Percentiles rank a stretch among this genome's conserved stretches.
Evolutionary conservation across 2,113 vertebrate species (phyloP).

Genomic region (Centrocercus urophasianus): DNA sequence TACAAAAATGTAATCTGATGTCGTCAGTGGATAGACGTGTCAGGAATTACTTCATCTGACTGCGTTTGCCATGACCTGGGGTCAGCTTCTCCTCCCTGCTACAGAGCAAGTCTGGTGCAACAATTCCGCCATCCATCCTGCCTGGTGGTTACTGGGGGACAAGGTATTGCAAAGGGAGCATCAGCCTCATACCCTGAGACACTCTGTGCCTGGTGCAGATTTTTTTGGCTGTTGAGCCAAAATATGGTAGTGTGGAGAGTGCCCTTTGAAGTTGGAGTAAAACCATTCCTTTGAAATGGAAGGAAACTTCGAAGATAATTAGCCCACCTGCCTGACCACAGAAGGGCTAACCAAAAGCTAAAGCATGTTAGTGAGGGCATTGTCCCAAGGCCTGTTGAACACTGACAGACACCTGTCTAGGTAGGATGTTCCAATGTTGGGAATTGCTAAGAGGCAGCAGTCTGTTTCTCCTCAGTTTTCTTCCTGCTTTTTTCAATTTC

Average conservation of each 20-base stretch:
- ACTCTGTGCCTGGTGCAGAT: accelerated
- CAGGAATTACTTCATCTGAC: not conserved
- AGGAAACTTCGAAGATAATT: not conserved
- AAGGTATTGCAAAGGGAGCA: not conserved
- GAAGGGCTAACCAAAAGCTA: not conserved
- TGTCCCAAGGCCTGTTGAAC: not conserved
- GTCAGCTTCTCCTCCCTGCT: not conserved
- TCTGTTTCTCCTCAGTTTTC: not conserved
- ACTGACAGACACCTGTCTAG: not conserved
- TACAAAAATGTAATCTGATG: not conserved
- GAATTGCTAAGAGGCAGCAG: not conserved
- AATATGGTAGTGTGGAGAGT: not conserved
- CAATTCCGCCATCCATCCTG: not conserved
- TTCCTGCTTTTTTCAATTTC: not conserved
- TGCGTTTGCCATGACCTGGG: not conserved
- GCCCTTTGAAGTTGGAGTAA: not conserved
- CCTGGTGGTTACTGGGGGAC: not conserved
- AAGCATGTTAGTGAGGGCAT: not conserved
- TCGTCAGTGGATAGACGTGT: accelerated
- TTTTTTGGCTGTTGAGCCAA: not conserved
- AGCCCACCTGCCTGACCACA: not conserved
- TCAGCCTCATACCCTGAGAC: not conserved
- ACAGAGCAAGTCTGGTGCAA: not conserved
- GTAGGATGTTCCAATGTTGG: not conserved
- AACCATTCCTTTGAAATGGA: not conserved